Percentiles rank a stretch among this genome's conserved stretches.
phyloP scores from a whole-genome alignment of 2,797 vertebrate species.

The Phrynocephalus forsythii region DNA sequence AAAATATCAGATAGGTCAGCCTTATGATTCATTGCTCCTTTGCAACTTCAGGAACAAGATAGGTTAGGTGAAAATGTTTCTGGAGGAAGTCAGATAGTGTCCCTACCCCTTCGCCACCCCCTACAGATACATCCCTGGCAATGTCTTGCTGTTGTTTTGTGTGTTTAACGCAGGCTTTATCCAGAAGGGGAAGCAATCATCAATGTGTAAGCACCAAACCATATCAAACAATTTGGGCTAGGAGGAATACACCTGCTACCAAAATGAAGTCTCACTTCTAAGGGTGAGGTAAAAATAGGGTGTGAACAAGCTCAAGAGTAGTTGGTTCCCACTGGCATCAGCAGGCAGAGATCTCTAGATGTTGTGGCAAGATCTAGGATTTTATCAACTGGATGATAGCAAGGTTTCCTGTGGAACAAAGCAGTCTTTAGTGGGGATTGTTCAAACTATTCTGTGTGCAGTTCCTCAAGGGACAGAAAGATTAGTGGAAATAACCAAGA shows the following conservation, averaged over 20 bases:
- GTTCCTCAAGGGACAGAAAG: not conserved
- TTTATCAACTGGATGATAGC: not conserved
- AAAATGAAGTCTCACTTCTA: not conserved
- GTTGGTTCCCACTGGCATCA: not conserved
- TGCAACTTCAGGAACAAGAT: slow-evolving; percentile 22
- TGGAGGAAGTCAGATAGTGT: slow-evolving; percentile 26
- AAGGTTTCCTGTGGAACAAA: not conserved
- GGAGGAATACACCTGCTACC: not conserved
- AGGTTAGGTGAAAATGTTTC: not conserved
- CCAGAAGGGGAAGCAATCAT: not conserved
- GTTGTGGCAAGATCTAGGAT: not conserved
- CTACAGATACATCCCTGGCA: not conserved
- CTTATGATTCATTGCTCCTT: not conserved
- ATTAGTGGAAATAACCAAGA: not conserved
- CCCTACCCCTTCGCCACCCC: not conserved
- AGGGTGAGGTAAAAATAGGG: not conserved
- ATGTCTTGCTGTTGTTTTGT: not conserved
- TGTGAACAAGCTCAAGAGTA: not conserved
- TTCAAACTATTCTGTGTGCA: not conserved
- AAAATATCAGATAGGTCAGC: slow-evolving; percentile 4
- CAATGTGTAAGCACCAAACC: not conserved
- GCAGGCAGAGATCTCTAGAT: not conserved
- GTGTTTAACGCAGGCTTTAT: not conserved
- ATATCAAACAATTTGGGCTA: not conserved
- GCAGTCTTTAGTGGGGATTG: not conserved